Conservation (phyloP, 1,140 invertebrate species). For the Vanessa atalanta region DNA sequence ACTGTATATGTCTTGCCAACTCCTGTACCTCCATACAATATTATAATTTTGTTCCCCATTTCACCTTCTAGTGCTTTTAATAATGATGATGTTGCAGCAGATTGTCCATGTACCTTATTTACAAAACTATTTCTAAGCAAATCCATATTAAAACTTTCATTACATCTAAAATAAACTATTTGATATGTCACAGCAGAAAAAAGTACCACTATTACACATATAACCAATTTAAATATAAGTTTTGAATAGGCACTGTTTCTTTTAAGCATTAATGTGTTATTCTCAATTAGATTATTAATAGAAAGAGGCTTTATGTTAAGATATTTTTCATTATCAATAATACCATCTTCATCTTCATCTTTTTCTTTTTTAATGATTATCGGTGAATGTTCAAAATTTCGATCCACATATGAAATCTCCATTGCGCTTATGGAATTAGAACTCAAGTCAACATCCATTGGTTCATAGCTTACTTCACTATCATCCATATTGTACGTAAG, state of each 20-base stretch:
- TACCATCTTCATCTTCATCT: neutral
- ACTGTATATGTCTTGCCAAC: conserved; percentile 69
- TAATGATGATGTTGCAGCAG: conserved; percentile 50
- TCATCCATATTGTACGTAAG: conserved; percentile 34
- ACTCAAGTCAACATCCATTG: conserved; percentile 74
- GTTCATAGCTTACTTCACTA: conserved; percentile 56
- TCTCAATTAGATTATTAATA: conserved; percentile 18
- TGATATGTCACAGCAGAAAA: conserved; percentile 51
- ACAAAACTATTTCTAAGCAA: conserved; percentile 45
- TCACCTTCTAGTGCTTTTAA: conserved; percentile 49
- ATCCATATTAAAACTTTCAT: conserved; percentile 48
- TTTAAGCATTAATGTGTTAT: conserved; percentile 4
- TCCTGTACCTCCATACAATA: conserved; percentile 72
- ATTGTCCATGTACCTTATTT: conserved; percentile 65
- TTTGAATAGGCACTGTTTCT: conserved; percentile 3
- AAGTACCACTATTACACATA: conserved; percentile 21
- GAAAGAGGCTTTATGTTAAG: conserved; percentile 14
- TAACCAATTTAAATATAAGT: conserved; percentile 8
- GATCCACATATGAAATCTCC: conserved; percentile 56
- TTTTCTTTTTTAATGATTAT: conserved; percentile 22
- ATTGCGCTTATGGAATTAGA: conserved; percentile 56
- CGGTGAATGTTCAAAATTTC: conserved; percentile 2
- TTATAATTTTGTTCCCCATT: conserved; percentile 55
- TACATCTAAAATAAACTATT: conserved; percentile 55
- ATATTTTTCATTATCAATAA: neutral